Evolutionary conservation across 1,140 invertebrate genomes (phyloP), one percentile per base, ranked within the genome.

Genomic region (Fopius arisanus): DNA sequence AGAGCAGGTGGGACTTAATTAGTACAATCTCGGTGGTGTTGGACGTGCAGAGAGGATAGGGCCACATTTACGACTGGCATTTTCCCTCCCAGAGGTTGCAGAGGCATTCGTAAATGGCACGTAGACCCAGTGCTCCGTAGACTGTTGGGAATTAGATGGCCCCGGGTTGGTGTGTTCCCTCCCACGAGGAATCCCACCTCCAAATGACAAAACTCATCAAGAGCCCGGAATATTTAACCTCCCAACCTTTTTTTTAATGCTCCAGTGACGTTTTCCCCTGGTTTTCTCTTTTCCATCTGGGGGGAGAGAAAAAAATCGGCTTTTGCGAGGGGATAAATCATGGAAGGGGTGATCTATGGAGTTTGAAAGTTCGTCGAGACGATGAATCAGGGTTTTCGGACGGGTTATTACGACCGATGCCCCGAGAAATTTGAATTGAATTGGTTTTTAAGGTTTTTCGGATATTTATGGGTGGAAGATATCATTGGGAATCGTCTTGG

Each of bases 1-100:
- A 48, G 65, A 7, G 66, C 33, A 73, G n/a, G 41, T 78, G 62
- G 68, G 70, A 73, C 80, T 81, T 81, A 81, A 81, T 81, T 81
- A 80, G 78, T 78, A 78, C 79, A 80, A 80, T 81, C 79, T 81
- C 75, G 72, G 48, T 43, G 63, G 59, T 78, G 77, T 80, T 71
- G 43, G 54, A 63, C 59, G 14, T 33, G 31, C 33, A 63, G 29
- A 62, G 23, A 28, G 23, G 21, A 62, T n/a, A n/a, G n/a, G 54
- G 26, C 54, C 26, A 62, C 54, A 62, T 62, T 62, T 26, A 62
- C 26, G 54, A 62, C 23, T 62, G 21, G 33, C 28, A 23, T 7
- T 62, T 1, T 62, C 12, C n/a, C 43, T 16, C 43, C 43, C 43
- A 0, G 23, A 21, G 26, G 54, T 59, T 59, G 54, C 26, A 23